These are phyloP conservation scores for Nesogale talazaci DNA, from an alignment of 2,113 vertebrate species.

Conservation along the genomic window DNA sequence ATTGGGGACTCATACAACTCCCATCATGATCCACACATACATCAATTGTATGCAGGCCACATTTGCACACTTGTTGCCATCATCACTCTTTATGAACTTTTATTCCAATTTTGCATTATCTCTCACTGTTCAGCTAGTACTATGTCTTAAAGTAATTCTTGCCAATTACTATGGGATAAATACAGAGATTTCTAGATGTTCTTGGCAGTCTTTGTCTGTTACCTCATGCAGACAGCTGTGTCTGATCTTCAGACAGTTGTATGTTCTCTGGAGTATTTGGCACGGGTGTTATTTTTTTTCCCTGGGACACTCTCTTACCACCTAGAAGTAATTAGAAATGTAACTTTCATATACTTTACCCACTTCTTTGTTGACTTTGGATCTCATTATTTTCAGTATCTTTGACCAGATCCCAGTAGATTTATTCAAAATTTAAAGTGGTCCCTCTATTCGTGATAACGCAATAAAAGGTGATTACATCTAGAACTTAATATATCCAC, in stretches of 20 bases:
- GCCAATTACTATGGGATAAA: slow-evolving; percentile 74
- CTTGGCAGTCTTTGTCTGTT: slow-evolving; percentile 74
- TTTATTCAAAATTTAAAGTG: slow-evolving; percentile 53
- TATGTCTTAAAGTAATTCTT: slow-evolving; percentile 69
- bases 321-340: slow-evolving; percentile 74
- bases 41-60: too few relatives aligned
- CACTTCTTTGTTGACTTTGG: slow-evolving; percentile 70
- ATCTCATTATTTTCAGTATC: slow-evolving; percentile 74
- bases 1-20: too few relatives aligned
- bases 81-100: slow-evolving; percentile 71
- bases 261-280: slow-evolving; percentile 73
- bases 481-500: slow-evolving; percentile 55
- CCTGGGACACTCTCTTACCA: slow-evolving; percentile 62
- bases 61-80: too few relatives aligned
- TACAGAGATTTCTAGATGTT: slow-evolving; percentile 72
- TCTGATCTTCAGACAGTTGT: slow-evolving; percentile 81
- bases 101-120: slow-evolving; percentile 66
- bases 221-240: slow-evolving; percentile 80
- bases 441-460: slow-evolving; percentile 57
- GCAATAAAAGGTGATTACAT: slow-evolving; percentile 52
- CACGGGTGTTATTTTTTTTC: slow-evolving; percentile 73
- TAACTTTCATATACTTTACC: slow-evolving; percentile 58
- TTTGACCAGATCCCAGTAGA: slow-evolving; percentile 13
- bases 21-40: too few relatives aligned
- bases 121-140: slow-evolving; percentile 62